A percentile compares a stretch with the other conserved stretches of the same genome.
Conservation (phyloP, 2,797 vertebrate genomes). For the Jordanella pulchra region DNA sequence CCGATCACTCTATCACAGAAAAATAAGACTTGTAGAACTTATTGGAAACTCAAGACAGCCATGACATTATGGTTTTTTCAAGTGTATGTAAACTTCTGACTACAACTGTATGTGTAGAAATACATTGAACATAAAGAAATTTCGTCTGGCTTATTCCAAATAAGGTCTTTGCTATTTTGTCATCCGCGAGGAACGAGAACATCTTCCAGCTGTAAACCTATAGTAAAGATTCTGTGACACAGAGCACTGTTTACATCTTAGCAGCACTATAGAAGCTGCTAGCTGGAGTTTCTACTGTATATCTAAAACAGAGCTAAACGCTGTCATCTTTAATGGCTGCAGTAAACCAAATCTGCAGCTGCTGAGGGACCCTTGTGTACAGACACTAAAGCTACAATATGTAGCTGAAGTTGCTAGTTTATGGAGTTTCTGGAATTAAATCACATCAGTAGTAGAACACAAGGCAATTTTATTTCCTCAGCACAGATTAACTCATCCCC, state of each 20-base stretch:
- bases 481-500: neutral
- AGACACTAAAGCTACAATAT: neutral
- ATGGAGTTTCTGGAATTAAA: neutral
- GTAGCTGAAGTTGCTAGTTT: neutral
- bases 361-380: neutral
- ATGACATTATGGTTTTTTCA: too few species aligned
- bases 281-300: constrained; percentile 21
- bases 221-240: neutral
- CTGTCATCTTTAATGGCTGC: constrained; percentile 21
- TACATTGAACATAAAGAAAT: too few species aligned
- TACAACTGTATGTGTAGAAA: too few species aligned
- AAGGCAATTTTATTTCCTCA: neutral
- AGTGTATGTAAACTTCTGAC: too few species aligned
- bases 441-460: neutral
- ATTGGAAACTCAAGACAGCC: too few species aligned
- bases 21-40: too few species aligned
- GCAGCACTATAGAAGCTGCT: constrained; percentile 35
- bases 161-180: too few species aligned
- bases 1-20: too few species aligned
- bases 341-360: constrained; percentile 5
- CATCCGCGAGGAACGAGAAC: too few species aligned
- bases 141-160: too few species aligned
- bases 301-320: constrained; percentile 14
- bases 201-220: neutral
- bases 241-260: neutral